Percentiles rank a stretch among this genome's conserved stretches.
Evolutionary conservation across 2,888 invertebrate genomes (phyloP).

Genomic region (Aquatica leii): DNA sequence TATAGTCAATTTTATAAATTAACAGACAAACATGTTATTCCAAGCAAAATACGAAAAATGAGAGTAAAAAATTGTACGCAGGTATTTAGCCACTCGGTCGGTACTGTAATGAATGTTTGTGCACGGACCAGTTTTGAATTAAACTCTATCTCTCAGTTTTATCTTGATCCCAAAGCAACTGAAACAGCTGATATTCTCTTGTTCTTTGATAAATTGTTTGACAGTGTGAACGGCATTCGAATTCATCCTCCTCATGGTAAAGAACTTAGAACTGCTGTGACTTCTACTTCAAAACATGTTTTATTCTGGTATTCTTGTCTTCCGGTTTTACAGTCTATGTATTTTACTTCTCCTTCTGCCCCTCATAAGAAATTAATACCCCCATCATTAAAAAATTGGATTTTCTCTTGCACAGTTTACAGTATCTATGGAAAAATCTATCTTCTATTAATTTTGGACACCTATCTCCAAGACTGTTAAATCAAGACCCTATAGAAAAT

Average conservation of each 20-base stretch:
- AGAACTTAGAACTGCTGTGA: not conserved
- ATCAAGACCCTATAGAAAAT: no score
- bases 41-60: not conserved
- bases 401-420: not conserved
- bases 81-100: constrained; percentile 22
- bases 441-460: not conserved
- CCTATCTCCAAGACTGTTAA: not conserved
- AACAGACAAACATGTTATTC: not conserved
- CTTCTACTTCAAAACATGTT: not conserved
- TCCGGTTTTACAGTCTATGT: not conserved
- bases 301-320: not conserved
- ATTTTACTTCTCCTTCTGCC: not conserved
- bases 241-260: not conserved
- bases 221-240: not conserved
- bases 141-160: not conserved
- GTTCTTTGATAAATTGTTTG: constrained; percentile 38
- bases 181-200: constrained; percentile 39
- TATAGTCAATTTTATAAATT: constrained; percentile 23
- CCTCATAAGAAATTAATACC: not conserved
- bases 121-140: constrained; percentile 3
- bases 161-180: constrained; percentile 13
- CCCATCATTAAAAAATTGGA: constrained; percentile 7
- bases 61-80: not conserved
- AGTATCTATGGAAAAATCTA: constrained; percentile 5
- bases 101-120: constrained; percentile 35